Conservation (phyloP, 2,113 vertebrate genomes). For the Gallinago media region DNA sequence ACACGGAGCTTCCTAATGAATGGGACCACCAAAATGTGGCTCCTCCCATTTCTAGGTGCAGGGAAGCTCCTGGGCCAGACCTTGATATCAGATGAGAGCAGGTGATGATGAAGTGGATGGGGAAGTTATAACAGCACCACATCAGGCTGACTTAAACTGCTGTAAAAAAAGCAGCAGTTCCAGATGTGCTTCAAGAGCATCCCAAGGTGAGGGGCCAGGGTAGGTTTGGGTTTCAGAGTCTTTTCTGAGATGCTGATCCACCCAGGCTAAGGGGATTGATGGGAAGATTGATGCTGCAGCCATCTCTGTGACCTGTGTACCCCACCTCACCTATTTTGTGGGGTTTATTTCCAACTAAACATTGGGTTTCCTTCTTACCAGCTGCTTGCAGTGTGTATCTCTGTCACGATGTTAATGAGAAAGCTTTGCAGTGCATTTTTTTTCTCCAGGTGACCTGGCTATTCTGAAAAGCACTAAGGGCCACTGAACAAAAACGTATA, state of each 20-base stretch:
- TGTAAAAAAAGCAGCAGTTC: background rate
- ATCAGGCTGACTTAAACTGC: background rate
- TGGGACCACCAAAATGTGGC: background rate
- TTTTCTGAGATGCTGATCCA: background rate
- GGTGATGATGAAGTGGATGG: fast-evolving
- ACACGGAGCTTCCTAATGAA: background rate
- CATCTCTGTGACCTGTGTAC: fast-evolving
- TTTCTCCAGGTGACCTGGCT: constrained; percentile 21
- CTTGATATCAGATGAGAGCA: fast-evolving
- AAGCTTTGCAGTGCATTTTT: background rate
- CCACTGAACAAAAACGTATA: constrained; percentile 49
- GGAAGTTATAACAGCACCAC: background rate
- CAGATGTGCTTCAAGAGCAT: background rate
- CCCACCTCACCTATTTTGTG: background rate
- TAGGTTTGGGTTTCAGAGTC: background rate
- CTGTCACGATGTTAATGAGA: background rate
- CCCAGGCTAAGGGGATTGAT: background rate
- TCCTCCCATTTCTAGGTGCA: background rate
- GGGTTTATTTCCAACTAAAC: background rate
- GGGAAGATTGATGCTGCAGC: background rate
- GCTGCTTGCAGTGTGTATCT: background rate
- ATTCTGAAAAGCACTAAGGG: constrained; percentile 22
- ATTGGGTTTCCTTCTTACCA: background rate
- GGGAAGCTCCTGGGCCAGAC: background rate
- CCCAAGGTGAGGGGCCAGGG: background rate